Conservation (phyloP, 2,113 vertebrate species). For the Zapornia atra region DNA sequence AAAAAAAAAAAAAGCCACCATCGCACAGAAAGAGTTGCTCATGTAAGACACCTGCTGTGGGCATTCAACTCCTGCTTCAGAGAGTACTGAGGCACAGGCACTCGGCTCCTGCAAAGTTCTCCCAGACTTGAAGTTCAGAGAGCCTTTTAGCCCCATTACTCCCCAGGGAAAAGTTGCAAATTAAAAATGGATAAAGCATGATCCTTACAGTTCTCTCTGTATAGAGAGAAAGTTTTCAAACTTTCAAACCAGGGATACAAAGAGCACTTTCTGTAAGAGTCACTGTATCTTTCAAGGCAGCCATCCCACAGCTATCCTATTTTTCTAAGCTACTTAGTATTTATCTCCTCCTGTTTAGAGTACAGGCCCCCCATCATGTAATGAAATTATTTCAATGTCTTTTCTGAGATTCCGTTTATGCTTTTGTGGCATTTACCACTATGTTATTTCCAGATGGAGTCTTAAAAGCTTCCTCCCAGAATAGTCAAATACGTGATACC, state of each 20-base stretch:
- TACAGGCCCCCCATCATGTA: not conserved
- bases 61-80: not conserved
- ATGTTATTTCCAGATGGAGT: not conserved
- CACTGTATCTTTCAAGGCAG: not conserved
- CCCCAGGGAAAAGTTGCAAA: not conserved
- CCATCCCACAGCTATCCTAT: not conserved
- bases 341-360: not conserved
- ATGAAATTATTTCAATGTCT: not conserved
- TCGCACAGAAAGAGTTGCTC: not conserved
- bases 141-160: not conserved
- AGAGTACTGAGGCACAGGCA: not conserved
- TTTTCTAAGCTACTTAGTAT: not conserved
- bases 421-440: not conserved
- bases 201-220: not conserved
- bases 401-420: not conserved
- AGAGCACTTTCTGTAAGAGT: not conserved
- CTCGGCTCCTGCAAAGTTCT: not conserved
- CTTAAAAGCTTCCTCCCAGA: constrained; percentile 2
- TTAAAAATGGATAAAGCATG: not conserved
- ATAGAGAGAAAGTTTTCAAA: not conserved
- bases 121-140: not conserved
- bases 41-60: not conserved
- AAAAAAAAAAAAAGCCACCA: not conserved
- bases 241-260: not conserved
- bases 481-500: not conserved